Base-by-base conservation (phyloP, 2,113 vertebrate species). In the Pavo muticus region DNA sequence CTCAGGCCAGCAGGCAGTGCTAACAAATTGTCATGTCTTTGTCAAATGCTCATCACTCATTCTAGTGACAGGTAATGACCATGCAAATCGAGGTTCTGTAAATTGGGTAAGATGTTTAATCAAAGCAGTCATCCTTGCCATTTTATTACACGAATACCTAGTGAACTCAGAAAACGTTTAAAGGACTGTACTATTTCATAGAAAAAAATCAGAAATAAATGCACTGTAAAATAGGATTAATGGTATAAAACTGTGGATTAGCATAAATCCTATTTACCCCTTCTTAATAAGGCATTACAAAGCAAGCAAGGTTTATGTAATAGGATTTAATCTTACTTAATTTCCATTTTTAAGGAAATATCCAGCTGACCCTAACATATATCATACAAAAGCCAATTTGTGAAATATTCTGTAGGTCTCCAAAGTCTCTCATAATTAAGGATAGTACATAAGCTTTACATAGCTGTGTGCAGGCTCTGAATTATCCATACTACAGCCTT, bases 21-120 rank as follows among this genome's bases (percentile, higher is more conserved):
- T 97, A 96, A 97, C 79, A 95, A 93, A 96, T 96, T 96, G 89
- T 74, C 59, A 56, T 76, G 91, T 93, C 79, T 94, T 92, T 95
- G 89, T 91, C 92, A 90, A 86, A 92, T 17, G 59, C 75, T 85
- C 69, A 94, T 96, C 94, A 84, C 90, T 97, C 90, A 94, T 83
- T 91, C 72, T 60, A 52, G 29, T 96, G 94, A 92, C 95, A 94
- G 89, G 83, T 93, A 97, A 95, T 47, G 87, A 79, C 82, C 70
- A 80, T 84, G 94, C 82, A 96, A 91, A 96, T 84, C 76, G 68
- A 85, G 93, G 95, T 97, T 94, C 88, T 82, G 85, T 81, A 90
- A 89, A 94, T 89, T 15, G 2, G 57, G 72, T 45, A 73, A 95
- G 60, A 67, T 90, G 64, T 42, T 88, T 84, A 95, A 96, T 82